phyloP scores from a whole-genome alignment of 2,797 vertebrate genomes.

The Nyctalus aviator region DNA sequence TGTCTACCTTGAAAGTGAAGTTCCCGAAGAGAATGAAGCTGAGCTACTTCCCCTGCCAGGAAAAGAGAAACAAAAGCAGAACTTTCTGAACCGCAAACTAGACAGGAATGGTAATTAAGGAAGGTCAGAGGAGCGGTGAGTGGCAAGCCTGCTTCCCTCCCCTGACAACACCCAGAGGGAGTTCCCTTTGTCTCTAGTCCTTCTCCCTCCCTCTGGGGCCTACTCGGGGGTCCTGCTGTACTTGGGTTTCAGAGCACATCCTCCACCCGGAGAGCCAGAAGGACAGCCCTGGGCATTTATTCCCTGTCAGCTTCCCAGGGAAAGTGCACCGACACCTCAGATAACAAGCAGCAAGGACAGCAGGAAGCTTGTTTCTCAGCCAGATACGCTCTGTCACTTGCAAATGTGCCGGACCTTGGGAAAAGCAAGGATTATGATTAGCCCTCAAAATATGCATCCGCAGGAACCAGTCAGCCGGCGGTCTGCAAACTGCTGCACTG shows the following conservation, averaged over 20 bases:
- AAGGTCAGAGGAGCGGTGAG: rapidly evolving
- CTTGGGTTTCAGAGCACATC: neutral
- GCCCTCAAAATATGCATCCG: neutral
- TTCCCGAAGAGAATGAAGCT: neutral
- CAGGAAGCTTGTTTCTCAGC: neutral
- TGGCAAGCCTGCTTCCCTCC: neutral
- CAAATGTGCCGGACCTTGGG: neutral
- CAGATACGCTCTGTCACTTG: neutral
- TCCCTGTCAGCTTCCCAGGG: neutral
- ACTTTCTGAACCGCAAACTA: neutral
- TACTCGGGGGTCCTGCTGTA: neutral
- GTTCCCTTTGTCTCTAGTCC: too few species aligned
- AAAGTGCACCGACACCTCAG: rapidly evolving
- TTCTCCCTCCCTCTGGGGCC: neutral
- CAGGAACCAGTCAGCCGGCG: neutral
- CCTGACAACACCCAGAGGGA: too few species aligned
- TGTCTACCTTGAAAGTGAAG: neutral
- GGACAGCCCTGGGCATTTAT: too few species aligned
- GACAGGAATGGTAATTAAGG: too few species aligned
- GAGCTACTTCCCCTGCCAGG: neutral
- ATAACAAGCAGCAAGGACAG: neutral
- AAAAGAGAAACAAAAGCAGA: neutral
- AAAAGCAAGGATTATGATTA: neutral
- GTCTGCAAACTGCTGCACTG: neutral
- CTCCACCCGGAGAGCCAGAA: neutral